Evolutionary conservation across 2,888 invertebrate species (phyloP).

Genomic region (Eupsilia transversa): DNA sequence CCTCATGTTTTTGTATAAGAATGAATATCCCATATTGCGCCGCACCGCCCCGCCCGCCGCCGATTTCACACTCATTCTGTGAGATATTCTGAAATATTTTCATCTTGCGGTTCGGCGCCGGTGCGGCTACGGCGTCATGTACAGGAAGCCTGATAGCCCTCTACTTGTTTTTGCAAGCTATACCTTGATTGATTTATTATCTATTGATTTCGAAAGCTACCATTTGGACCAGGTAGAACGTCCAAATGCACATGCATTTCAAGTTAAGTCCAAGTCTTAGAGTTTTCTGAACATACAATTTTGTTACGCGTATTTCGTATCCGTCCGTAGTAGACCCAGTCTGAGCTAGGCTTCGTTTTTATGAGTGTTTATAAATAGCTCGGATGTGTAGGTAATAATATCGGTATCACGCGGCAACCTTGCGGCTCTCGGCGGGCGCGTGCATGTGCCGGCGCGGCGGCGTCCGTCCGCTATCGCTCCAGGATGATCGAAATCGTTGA

Average conservation of each 20-base stretch:
- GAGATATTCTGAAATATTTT: too few species aligned
- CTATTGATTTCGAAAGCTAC: not conserved
- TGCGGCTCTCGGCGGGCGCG: slow-evolving; percentile 65
- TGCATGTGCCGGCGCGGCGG: slow-evolving; percentile 79
- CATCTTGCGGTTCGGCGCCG: too few species aligned
- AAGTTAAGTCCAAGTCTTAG: not conserved
- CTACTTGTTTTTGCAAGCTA: too few species aligned
- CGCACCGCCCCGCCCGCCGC: too few species aligned
- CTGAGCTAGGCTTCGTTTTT: slow-evolving; percentile 53
- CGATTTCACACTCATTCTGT: too few species aligned
- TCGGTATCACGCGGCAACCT: slow-evolving; percentile 66
- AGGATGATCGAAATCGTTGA: slow-evolving; percentile 89
- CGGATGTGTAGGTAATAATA: slow-evolving; percentile 52
- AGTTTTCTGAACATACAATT: not conserved
- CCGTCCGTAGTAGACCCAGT: slow-evolving; percentile 15
- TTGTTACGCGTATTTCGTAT: slow-evolving; percentile 16
- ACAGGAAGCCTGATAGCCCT: too few species aligned
- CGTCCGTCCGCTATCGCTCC: slow-evolving; percentile 81
- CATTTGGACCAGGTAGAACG: not conserved
- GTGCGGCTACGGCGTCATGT: too few species aligned
- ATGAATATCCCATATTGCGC: too few species aligned
- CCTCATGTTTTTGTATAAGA: too few species aligned
- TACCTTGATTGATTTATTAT: too few species aligned
- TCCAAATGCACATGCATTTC: slow-evolving; percentile 7
- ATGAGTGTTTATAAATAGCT: slow-evolving; percentile 57